Base-by-base conservation (phyloP, 2,797 vertebrate species). In the Lemur catta region DNA sequence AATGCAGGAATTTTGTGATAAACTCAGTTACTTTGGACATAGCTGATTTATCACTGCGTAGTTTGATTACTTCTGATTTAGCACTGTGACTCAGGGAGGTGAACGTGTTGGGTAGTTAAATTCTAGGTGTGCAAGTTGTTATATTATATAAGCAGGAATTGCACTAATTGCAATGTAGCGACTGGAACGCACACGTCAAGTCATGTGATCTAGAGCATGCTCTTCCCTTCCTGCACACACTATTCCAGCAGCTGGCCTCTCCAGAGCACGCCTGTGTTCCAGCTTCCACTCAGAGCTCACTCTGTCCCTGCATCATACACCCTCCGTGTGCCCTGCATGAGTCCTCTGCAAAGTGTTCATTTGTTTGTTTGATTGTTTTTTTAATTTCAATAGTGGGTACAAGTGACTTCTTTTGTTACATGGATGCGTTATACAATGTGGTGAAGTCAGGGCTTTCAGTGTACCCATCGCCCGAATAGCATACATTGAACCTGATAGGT, bases 41-140 rank as follows among this genome's bases (percentile, higher is more conserved):
- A 63, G 57, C 52, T 76, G 65, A 69, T 61, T 76, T 67, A 63
- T n/a, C 50, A 50, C 76, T 75, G 18, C 7, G 67, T 46, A 55
- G 87, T 86, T 63, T 71, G 57, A 52, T 95, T 38, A 43, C 55
- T 91, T 93, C 46, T 84, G 71, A 57, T 55, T 86, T 61, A 88
- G 43, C 26, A 30, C 72, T 78, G 24, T 6, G 18, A 65, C 59
- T 92, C 76, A 55, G 61, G 65, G 35, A 59, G 65, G n/a, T 38
- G 43, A 82, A 65, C 22, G 18, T 33, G 26, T 28, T 76, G 13
- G 30, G 13, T 18, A 26, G 52, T 61, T 87, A 35, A 55, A 57
- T 67, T 85, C 59, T 55, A 89, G 50, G 15, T 76, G 15, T 84
- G 35, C 11, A 10, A 38, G 33, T 59, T 86, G 17, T 57, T 80